Conservation (phyloP, 2,888 invertebrate species). For the Caenorhabditis auriculariae region DNA sequence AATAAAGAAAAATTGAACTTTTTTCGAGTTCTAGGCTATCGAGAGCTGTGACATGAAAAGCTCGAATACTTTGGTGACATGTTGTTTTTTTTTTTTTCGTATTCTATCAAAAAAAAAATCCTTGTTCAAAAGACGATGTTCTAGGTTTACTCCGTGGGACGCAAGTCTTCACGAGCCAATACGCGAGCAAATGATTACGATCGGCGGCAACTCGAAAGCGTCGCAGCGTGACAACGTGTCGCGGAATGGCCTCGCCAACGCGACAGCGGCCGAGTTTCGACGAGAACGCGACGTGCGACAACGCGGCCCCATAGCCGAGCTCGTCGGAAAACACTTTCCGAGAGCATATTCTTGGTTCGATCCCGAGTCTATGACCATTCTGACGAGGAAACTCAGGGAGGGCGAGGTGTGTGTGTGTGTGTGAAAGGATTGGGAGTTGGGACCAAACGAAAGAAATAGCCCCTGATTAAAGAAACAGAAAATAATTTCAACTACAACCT, state of each 20-base stretch:
- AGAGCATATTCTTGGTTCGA: slow-evolving; percentile 19
- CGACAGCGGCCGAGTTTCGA: slow-evolving; percentile 12
- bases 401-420: neutral
- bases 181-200: slow-evolving; percentile 18
- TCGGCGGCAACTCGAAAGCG: too few species aligned
- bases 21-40: too few species aligned
- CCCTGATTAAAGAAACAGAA: too few species aligned
- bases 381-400: slow-evolving; percentile 7
- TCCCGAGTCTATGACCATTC: slow-evolving; percentile 10
- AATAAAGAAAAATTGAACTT: too few species aligned
- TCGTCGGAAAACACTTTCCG: slow-evolving; percentile 17
- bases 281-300: slow-evolving; percentile 2
- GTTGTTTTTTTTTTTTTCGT: too few species aligned
- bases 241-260: neutral
- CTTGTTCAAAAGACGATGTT: too few species aligned
- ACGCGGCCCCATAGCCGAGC: slow-evolving; percentile 4
- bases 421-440: neutral
- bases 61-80: too few species aligned
- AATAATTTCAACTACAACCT: too few species aligned
- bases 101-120: too few species aligned
- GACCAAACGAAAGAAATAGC: too few species aligned
- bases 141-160: slow-evolving; percentile 32
- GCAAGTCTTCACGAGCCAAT: slow-evolving; percentile 15
- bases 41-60: too few species aligned
- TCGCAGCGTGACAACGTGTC: neutral